Evolutionary conservation across 2,797 vertebrate genomes (phyloP).

Genomic region (Adrianichthys oophorus): DNA sequence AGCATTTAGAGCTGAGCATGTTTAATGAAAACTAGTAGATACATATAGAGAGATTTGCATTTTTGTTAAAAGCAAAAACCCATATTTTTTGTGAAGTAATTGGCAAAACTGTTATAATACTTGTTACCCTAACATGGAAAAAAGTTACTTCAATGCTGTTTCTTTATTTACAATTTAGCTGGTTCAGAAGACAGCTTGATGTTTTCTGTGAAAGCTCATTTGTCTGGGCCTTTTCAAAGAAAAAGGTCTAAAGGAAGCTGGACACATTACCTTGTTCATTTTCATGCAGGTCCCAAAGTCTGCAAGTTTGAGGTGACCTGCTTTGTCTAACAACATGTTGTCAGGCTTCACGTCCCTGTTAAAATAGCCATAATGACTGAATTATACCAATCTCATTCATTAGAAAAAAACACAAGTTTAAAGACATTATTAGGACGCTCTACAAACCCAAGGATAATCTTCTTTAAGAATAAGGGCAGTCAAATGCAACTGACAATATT

Average conservation of each 20-base stretch:
- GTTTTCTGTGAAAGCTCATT: too few species aligned
- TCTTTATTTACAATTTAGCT: too few species aligned
- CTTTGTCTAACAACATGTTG: slow-evolving; percentile 98
- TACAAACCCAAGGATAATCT: too few species aligned
- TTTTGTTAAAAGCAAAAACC: too few species aligned
- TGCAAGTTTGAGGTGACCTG: slow-evolving; percentile 96
- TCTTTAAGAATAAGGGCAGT: too few species aligned
- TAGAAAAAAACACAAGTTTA: background rate
- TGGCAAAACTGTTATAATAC: too few species aligned
- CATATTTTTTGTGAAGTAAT: too few species aligned
- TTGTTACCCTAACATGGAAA: too few species aligned
- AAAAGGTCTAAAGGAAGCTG: background rate
- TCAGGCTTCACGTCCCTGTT: slow-evolving; percentile 97
- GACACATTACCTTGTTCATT: slow-evolving; percentile 92
- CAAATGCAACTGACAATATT: too few species aligned
- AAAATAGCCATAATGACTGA: slow-evolving; percentile 11
- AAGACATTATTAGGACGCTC: slow-evolving; percentile 1
- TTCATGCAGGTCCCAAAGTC: slow-evolving; percentile 99
- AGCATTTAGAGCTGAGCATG: background rate
- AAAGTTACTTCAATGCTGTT: too few species aligned
- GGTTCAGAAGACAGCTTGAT: too few species aligned
- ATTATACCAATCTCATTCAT: slow-evolving; percentile 10
- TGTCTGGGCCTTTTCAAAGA: too few species aligned
- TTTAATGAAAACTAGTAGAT: background rate
- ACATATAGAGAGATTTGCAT: background rate